Base-by-base conservation (phyloP, 2,888 invertebrate species). In the Drosophila yooni region DNA sequence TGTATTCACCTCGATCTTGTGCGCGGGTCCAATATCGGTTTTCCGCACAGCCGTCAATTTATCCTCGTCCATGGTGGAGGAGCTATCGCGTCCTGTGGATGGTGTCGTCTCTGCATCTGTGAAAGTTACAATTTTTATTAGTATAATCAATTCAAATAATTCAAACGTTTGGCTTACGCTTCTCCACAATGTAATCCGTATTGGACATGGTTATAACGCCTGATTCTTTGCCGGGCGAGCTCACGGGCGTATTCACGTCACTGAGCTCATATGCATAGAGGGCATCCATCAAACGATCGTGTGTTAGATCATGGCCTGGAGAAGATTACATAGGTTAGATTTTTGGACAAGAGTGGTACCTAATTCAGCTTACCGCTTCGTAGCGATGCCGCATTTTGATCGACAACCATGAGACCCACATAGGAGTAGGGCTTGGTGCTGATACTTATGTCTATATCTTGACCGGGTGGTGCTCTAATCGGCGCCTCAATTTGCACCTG, bases 401-500 rank as follows among this genome's bases (percentile, higher is more conserved):
- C 99, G 4, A 98, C 96, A 0, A 97, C 98, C 89, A 98, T 94
- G n/a, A 99, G 93, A 6, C 97, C 98, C 27, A 98, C 96, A 83
- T 96, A 96, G 0, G 99, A 97, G 86, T 98, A 97, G 0, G 98
- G 96, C 88, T 97, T 97, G 0, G 98, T 96, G 15, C 95, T 94
- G 52, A 99, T 95, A 0, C 95, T 95, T 21, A 99, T 94, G 83
- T 97, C 96, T 10, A 98, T 95, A 74, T 96, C 95, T 46, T 96
- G 95, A 52, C 97, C 97, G 0, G 98, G 98, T 40, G 96, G 95
- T 0, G 96, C 95, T 91, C 96, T 95, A 5, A 94, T 75, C 3
- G 95, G 95, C 0, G 96, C 94, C 81, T 95, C 95, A 6, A 97
- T 94, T 61, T 96, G 95, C 38, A 97, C 79, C 90, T 90, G 31